Evolutionary conservation across 2,797 vertebrate genomes (phyloP), one percentile per base, ranked within the genome.

Genomic region (Labroides dimidiatus): DNA sequence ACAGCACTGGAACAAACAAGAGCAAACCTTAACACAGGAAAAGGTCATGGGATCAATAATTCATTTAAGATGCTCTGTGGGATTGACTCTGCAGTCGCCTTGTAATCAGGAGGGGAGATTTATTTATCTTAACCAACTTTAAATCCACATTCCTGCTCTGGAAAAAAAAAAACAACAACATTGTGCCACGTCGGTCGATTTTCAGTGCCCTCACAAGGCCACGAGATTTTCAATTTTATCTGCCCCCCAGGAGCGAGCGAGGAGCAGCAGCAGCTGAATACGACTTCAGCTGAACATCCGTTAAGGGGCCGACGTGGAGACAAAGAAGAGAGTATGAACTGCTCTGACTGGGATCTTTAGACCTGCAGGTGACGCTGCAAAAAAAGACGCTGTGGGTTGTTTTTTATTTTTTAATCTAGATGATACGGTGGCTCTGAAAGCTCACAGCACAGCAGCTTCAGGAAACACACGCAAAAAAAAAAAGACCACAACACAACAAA

Each of bases 1-100:
- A 92, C 88, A 73, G 72, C 59, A 73, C 73, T 47, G 70, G 79
- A 87, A 91, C 84, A 92, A 92, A 90, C 72, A 82, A 72, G 82
- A 84, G 73, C 59, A 81, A 80, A 83, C 81, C 87, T 91, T 78
- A 92, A 90, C 81, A 86, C 87, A 75, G 81, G 57, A 77, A 92
- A 93, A 94, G 93, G 93, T 94, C 93, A 93, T 23, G 43, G 73
- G 89, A 94, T 95, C 93, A 93, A 94, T 94, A 94, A 92, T 92
- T 90, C 91, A 93, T 95, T 94, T 94, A 93, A 93, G 93, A 89
- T 89, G 87, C 89, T 93, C 90, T 66, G 58, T 69, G 84, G 90
- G 88, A 93, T 90, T 83, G 85, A 89, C 88, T 89, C 77, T 81
- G 81, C 82, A 79, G 75, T 80, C 69, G 69, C 75, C 77, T 85